Evolutionary conservation across 2,113 vertebrate genomes (phyloP), one percentile per base, ranked within the genome.

Genomic region (Platysteira castanea): DNA sequence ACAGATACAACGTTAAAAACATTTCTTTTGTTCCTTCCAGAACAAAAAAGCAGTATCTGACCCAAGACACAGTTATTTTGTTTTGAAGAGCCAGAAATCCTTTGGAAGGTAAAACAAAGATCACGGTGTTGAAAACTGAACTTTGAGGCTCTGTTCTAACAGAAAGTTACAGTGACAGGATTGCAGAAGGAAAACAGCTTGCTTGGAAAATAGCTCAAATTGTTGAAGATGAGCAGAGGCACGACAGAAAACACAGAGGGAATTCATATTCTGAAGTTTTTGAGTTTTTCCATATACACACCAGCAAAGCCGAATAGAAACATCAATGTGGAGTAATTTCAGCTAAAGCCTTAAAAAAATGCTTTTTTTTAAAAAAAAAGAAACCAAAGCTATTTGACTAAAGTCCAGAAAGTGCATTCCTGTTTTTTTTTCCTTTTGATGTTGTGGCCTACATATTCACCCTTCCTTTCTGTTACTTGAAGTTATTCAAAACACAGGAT

Each of bases 291-390:
- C 4, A 35, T 26, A 44, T 7, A 26, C 4, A 30, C 8, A 54
- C 6, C 14, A 41, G 20, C 6, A 74, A 77, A 85, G 10, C 2
- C 47, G 86, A 82, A 24, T 0, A 0, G 16, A 30, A 68, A 50
- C 18, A 49, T 64, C 41, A 44, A 4, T 4, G 3, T 28, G n/a
- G 8, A 73, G 13, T 22, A 70, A 56, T 61, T 71, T 60, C 27
- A 54, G 33, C 27, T 35, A 71, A 52, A 67, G 23, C 30, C 57
- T 76, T 68, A 19, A 15, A 31, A 59, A 61, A 64, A 3, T 9
- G 0, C 0, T 7, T 24, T 19, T 22, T 39, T 24, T 9, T 31
- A 2, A 16, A 35, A 5, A 9, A 56, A 39, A 7, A 6, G 4
- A 60, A 69, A n/a, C 3, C 3, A 78, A 18, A 59, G 27, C 1